Evolutionary conservation across 2,888 invertebrate genomes (phyloP).

Genomic region (Diabrotica balteata): DNA sequence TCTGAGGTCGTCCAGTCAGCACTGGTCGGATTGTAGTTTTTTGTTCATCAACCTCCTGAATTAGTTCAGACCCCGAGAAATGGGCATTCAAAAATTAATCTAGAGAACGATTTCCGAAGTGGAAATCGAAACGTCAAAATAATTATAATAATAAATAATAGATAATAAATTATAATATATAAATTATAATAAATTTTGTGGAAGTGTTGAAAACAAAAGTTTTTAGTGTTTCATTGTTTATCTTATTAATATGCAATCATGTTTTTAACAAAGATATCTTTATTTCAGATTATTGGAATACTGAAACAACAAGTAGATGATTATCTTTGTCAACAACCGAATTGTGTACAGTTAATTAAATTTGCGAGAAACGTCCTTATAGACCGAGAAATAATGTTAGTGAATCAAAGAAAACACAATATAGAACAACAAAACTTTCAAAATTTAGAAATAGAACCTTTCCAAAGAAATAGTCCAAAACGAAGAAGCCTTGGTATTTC

Average conservation of each 20-base stretch:
- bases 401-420: constrained; percentile 72
- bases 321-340: constrained; percentile 68
- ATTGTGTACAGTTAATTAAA: constrained; percentile 71
- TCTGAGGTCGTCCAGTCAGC: no score
- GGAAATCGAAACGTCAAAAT: no score
- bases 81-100: no score
- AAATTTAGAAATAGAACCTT: constrained; percentile 59
- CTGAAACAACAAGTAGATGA: constrained; percentile 89
- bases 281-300: constrained; percentile 72
- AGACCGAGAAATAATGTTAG: constrained; percentile 78
- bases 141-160: no score
- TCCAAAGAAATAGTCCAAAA: constrained; percentile 73
- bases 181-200: neutral
- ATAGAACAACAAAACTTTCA: constrained; percentile 55
- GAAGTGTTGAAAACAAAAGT: no score
- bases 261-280: neutral
- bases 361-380: constrained; percentile 82
- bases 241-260: no score
- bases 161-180: no score
- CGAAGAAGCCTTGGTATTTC: constrained; percentile 79
- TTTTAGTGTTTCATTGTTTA: no score
- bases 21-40: no score
- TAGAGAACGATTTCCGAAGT: no score
- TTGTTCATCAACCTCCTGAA: no score
- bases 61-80: no score